Evolutionary conservation across 2,797 vertebrate genomes (phyloP).

Genomic region (Cuniculus paca): DNA sequence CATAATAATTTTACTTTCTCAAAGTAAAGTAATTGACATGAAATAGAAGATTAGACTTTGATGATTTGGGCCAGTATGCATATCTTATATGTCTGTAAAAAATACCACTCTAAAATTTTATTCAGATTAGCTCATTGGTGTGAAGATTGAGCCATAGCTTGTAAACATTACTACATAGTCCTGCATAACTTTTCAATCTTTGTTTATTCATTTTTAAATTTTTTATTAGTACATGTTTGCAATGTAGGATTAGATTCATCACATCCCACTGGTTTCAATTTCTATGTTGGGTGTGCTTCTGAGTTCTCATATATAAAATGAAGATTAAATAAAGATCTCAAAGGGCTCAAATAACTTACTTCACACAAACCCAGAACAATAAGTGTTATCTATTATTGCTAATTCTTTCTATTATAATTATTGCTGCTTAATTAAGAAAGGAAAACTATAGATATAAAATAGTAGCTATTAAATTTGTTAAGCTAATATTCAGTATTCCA

Average conservation of each 20-base stretch:
- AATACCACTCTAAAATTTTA: background rate
- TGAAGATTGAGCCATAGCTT: background rate
- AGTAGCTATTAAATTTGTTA: background rate
- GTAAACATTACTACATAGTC: background rate
- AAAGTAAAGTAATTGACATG: conserved; percentile 26
- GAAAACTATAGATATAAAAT: background rate
- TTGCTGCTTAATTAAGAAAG: background rate
- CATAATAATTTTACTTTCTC: background rate
- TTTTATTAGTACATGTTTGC: background rate
- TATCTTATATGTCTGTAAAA: background rate
- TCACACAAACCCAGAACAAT: background rate
- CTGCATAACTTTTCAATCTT: background rate
- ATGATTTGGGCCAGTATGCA: background rate
- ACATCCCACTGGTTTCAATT: background rate
- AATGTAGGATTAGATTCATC: background rate
- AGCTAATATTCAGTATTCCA: background rate
- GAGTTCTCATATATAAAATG: background rate
- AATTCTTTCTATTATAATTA: background rate
- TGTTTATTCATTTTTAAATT: background rate
- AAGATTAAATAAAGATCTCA: background rate
- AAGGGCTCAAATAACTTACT: background rate
- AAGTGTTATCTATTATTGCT: background rate
- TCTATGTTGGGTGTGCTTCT: background rate
- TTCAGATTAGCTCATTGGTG: background rate
- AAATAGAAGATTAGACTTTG: background rate